Percentiles rank a stretch among this genome's conserved stretches.
These are phyloP conservation scores for Hyperoplus immaculatus DNA, from an alignment of 2,797 vertebrate species.

Conservation along the genomic window DNA sequence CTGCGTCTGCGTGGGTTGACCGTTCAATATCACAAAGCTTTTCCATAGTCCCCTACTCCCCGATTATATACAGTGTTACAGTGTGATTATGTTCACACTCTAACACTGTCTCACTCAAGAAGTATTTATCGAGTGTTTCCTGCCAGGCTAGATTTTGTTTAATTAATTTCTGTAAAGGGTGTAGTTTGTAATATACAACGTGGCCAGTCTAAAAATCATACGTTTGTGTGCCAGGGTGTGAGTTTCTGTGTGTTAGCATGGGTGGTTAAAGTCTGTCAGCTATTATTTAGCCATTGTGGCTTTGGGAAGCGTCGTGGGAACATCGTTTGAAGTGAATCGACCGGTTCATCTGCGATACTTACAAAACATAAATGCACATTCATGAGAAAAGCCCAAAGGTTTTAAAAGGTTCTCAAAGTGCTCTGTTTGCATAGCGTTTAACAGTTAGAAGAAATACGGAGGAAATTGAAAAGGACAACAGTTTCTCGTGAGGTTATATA, in stretches of 20 bases:
- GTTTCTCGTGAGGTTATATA: slow-evolving; percentile 41
- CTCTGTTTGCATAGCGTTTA: slow-evolving; percentile 63
- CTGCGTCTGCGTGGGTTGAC: slow-evolving; percentile 58
- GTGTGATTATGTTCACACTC: slow-evolving; percentile 31
- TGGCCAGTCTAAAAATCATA: slow-evolving; percentile 38
- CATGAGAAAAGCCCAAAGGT: slow-evolving; percentile 39
- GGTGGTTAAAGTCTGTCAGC: slow-evolving; percentile 48
- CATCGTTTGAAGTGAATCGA: slow-evolving; percentile 60
- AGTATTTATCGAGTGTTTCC: slow-evolving; percentile 64
- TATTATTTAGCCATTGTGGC: slow-evolving; percentile 77
- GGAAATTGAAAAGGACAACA: slow-evolving; percentile 40
- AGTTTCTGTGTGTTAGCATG: slow-evolving; percentile 52
- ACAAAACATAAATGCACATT: slow-evolving; percentile 45
- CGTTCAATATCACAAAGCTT: slow-evolving; percentile 50
- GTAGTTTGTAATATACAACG: slow-evolving; percentile 45
- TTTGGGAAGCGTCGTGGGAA: slow-evolving; percentile 67
- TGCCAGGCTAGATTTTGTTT: slow-evolving; percentile 36
- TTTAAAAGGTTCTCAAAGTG: slow-evolving; percentile 55
- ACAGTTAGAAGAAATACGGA: slow-evolving; percentile 49
- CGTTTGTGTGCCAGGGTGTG: slow-evolving; percentile 39
- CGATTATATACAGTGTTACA: background rate
- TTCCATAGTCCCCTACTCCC: slow-evolving; percentile 18
- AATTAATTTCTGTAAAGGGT: slow-evolving; percentile 57
- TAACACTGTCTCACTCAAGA: slow-evolving; percentile 18
- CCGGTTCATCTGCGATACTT: slow-evolving; percentile 55